Evolutionary conservation across 2,113 vertebrate genomes (phyloP), one percentile per base, ranked within the genome.

Genomic region (Sceloporus tristichus): DNA sequence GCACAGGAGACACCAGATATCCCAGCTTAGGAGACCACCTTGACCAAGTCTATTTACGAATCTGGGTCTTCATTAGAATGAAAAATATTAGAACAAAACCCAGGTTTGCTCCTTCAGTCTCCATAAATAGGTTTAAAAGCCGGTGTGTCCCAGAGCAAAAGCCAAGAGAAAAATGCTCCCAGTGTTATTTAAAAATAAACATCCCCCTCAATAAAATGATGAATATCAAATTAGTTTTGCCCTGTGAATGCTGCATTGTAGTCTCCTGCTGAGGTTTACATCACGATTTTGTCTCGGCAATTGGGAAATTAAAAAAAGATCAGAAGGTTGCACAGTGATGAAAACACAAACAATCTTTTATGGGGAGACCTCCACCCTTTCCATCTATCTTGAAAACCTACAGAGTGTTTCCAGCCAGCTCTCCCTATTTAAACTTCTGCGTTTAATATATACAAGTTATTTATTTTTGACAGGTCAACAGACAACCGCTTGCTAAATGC

Each of bases 201-300:
- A n/a, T 48, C 7, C 65, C 65, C 59, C 27, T 19, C 3, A 16
- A 21, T n/a, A 53, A 71, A 0, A 48, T 48, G 1, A 68, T 93
- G 27, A 84, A 16, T 9, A 0, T 0, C 14, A 48, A 90, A 82
- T 56, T 84, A 56, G 5, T 0, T 85, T 27, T 70, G 0, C 1
- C 0, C 79, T 56, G 88, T 62, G 54, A 79, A 75, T 86, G 42
- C 40, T n/a, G 34, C 68, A 48, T 7, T 88, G 38, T 53, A 13
- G 25, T 78, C 10, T 75, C 8, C 76, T 14, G 27, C 2, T 23
- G 11, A 0, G 0, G 27, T 42, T 89, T 80, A 27, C 38, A 77
- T 48, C 53, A 18, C 34, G 79, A 9, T 38, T 89, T 68, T 81
- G 79, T 38, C 29, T 19, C 14, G 5, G 48, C 48, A 48, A 48